Conservation (phyloP, 2,888 invertebrate genomes). For the Pachymerium ferrugineum region DNA sequence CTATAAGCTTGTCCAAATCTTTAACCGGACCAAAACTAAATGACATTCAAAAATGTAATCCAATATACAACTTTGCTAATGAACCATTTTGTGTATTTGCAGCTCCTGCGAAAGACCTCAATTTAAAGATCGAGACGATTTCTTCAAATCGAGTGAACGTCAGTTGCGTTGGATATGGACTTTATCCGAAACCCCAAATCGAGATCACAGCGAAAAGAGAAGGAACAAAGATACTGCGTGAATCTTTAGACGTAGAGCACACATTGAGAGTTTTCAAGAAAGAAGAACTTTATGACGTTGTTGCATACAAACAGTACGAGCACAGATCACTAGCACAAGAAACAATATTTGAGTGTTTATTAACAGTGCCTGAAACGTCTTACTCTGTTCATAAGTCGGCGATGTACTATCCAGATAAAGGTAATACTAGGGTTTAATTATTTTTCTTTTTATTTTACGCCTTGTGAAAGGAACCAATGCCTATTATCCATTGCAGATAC, state of each 20-base stretch:
- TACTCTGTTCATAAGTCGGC: neutral
- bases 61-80: neutral
- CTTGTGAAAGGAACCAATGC: conserved; percentile 20
- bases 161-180: conserved; percentile 14
- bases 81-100: neutral
- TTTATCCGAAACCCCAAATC: conserved; percentile 15
- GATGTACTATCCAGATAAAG: neutral
- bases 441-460: too few relatives aligned
- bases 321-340: neutral
- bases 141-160: neutral
- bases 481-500: conserved; percentile 8
- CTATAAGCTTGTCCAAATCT: too few relatives aligned
- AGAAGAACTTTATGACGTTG: neutral
- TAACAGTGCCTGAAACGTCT: conserved; percentile 29
- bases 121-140: neutral
- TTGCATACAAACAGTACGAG: neutral
- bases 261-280: neutral
- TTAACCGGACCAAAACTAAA: too few relatives aligned
- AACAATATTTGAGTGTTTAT: neutral
- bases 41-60: neutral
- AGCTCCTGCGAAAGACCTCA: neutral
- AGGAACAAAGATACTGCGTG: too few relatives aligned
- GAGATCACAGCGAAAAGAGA: too few relatives aligned
- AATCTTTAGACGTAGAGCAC: neutral
- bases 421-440: too few relatives aligned